Conservation (phyloP, 1,140 invertebrate genomes). For the Eubasilissa regina region DNA sequence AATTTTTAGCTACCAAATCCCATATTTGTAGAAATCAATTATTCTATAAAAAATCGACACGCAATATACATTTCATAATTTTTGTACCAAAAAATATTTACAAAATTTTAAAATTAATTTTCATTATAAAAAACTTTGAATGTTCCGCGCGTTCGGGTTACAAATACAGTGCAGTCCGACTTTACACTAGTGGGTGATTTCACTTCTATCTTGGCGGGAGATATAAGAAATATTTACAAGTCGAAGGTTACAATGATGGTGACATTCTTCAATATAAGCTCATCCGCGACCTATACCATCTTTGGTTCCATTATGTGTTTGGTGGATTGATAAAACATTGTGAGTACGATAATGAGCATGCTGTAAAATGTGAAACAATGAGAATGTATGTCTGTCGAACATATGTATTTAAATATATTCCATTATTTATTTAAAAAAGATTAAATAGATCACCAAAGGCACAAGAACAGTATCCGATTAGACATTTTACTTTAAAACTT, state of each 20-base stretch:
- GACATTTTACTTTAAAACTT: too few species aligned
- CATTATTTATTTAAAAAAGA: too few species aligned
- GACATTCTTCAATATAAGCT: slow-evolving; percentile 8
- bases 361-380: too few species aligned
- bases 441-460: too few species aligned
- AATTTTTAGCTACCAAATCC: slow-evolving; percentile 60
- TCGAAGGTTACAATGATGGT: slow-evolving; percentile 4
- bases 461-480: too few species aligned
- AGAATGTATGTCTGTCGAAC: too few species aligned
- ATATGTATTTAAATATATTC: too few species aligned
- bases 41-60: slow-evolving; percentile 60
- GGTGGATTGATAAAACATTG: too few species aligned
- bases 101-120: slow-evolving; percentile 51
- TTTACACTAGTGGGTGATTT: slow-evolving; percentile 40
- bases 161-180: slow-evolving; percentile 55
- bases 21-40: slow-evolving; percentile 60
- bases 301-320: too few species aligned
- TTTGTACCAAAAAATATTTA: slow-evolving; percentile 59
- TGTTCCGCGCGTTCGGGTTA: slow-evolving; percentile 38
- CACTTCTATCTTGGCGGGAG: slow-evolving; percentile 48
- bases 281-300: neutral
- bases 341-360: too few species aligned
- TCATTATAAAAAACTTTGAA: slow-evolving; percentile 51
- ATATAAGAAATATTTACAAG: slow-evolving; percentile 22
- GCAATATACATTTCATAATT: slow-evolving; percentile 57